Conservation (phyloP, 2,888 invertebrate genomes). For the Petrolisthes manimaculis region DNA sequence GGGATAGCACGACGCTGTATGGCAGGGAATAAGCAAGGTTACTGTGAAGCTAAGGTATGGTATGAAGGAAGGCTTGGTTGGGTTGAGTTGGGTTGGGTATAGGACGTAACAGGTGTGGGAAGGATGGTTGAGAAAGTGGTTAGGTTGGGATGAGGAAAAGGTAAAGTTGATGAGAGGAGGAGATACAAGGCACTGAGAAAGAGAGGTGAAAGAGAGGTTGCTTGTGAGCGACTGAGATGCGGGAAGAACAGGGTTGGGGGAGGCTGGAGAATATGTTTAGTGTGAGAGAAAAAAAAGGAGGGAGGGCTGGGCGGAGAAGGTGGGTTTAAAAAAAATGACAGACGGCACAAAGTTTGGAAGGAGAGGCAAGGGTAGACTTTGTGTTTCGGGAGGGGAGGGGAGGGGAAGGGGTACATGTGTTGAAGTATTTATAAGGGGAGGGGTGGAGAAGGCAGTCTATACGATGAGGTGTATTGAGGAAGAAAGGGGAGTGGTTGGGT, state of each 20-base stretch:
- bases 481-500: not conserved
- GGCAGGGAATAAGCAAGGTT: not conserved
- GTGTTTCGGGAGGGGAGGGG: no score
- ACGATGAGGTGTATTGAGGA: not conserved
- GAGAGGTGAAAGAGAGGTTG: no score
- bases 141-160: not conserved
- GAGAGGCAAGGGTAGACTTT: not conserved
- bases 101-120: not conserved
- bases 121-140: not conserved
- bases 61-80: not conserved
- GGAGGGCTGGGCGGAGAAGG: not conserved
- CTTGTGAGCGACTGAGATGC: not conserved
- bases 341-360: not conserved
- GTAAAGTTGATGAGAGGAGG: not conserved
- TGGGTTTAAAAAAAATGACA: not conserved
- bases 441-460: no score
- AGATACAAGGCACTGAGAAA: no score
- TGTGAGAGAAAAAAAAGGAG: slow-evolving; percentile 10
- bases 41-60: not conserved
- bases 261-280: not conserved
- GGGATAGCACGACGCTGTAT: not conserved
- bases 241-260: not conserved
- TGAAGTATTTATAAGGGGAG: no score
- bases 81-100: not conserved
- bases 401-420: no score